Base-by-base conservation (phyloP, 2,797 vertebrate genomes). In the Chiloscyllium punctatum region DNA sequence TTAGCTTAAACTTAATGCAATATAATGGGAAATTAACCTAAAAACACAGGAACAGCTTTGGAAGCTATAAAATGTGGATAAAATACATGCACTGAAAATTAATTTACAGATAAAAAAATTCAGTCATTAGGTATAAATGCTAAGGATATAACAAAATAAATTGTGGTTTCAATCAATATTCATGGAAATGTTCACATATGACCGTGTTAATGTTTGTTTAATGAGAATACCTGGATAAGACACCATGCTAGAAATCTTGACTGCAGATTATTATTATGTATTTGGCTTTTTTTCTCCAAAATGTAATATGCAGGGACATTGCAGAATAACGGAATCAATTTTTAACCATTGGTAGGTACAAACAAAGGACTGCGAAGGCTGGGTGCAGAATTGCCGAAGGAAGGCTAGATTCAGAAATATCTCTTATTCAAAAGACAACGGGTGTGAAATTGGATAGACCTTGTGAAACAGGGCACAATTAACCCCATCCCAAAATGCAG, bases 21-120 rank as follows among this genome's bases (percentile, higher is more conserved):
- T 74, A 95, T 74, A 77, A 53, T 74, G 71, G 94, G 27, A 95
- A 95, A 95, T 74, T 95, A 74, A 95, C 74, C 33, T n/a, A 94
- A n/a, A 94, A 53, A 53, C 25, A 95, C 94, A 74, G 48, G 30
- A 74, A 27, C 94, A n/a, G 51, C 30, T 95, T 23, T 77, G 27
- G 42, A 33, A 48, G 25, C 94, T 94, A 95, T 95, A 74, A 95
- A 95, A 95, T 33, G 94, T 95, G 42, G 71, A 72, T 74, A 74
- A 95, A 95, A 95, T 53, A 53, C 69, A 51, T 51, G 69, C 69
- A 77, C 94, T 95, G 94, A 77, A 95, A 77, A 77, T 77, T 72
- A 95, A 77, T 95, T 74, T 95, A 94, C 69, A 77, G 94, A 95
- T 74, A 62, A 72, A 77, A 72, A 95, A 74, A 95, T 95, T 94